These are phyloP conservation scores for Hyperopisus bebe DNA, from an alignment of 2,113 vertebrate species.

Conservation along the genomic window DNA sequence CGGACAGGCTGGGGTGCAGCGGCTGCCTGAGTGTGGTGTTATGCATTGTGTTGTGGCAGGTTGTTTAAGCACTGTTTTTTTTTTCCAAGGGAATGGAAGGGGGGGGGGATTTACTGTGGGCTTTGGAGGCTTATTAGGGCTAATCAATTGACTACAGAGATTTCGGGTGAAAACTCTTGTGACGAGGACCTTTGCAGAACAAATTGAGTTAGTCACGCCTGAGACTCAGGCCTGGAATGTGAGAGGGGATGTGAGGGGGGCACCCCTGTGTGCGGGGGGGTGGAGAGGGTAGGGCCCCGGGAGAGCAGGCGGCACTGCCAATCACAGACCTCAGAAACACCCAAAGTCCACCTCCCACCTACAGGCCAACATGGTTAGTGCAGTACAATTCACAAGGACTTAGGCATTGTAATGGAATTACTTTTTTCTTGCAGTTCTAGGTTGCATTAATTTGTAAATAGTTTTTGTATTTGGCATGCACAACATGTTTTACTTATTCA, in stretches of 20 bases:
- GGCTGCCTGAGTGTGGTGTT: background rate
- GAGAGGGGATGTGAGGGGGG: conserved; percentile 34
- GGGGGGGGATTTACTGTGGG: background rate
- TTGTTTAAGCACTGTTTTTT: conserved; percentile 18
- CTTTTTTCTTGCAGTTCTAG: background rate
- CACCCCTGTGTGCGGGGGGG: background rate
- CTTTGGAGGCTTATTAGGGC: conserved; percentile 20
- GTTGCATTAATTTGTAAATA: background rate
- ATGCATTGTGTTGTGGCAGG: background rate
- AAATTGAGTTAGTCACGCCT: conserved; percentile 66
- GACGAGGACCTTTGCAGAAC: conserved; percentile 60
- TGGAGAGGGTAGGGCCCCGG: background rate
- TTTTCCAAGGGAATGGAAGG: conserved; percentile 23
- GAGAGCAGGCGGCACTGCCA: conserved; percentile 14
- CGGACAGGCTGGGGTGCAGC: background rate
- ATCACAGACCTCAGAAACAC: conserved; percentile 5
- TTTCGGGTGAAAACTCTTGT: conserved; percentile 32
- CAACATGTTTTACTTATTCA: background rate
- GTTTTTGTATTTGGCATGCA: background rate
- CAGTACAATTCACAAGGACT: background rate
- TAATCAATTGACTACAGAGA: conserved; percentile 28
- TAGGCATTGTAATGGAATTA: background rate
- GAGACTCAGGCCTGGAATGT: conserved; percentile 62
- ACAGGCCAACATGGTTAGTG: background rate
- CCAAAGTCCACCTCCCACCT: background rate